Base-by-base conservation (phyloP, 2,113 vertebrate species). In the Pteruthius melanotis region DNA sequence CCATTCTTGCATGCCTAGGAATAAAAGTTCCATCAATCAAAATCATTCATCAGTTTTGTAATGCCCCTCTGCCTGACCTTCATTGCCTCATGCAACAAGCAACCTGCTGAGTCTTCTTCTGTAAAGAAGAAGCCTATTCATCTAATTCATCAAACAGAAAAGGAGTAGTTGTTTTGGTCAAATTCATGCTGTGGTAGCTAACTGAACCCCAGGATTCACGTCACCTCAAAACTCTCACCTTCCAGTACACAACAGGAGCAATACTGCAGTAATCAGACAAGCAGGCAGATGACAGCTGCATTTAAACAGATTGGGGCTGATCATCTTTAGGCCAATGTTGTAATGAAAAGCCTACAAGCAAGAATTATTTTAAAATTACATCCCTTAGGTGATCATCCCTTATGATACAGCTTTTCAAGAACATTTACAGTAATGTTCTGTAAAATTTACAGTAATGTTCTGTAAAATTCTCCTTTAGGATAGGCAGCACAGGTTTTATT, bases 11-110 rank as follows among this genome's bases (percentile, higher is more conserved):
- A 64, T 81, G 82, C 71, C 72, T 76, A 83, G 24, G 64, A 94
- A 88, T 94, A 87, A 90, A 91, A 93, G 84, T 75, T 83, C 82
- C 66, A 85, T 83, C 78, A 82, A 45, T 72, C 79, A 85, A 85
- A 90, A 83, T 54, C 4, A 83, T 83, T 85, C 33, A 70, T 56
- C 33, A 52, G 50, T 86, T 93, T 83, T 88, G 47, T 80, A 90
- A 83, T 19, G 59, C 39, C 81, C 42, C 27, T 95, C 27, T 12
- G 8, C 70, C 61, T 93, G 85, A 91, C 85, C 75, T 83, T 77
- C 60, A 60, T 3, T 75, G 69, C 81, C 24, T 83, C 56, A 44
- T 6, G 17, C 33, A 83, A 74, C 57, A 83, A 69, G 54, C 16
- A 76, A 61, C 39, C 28, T 82, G 66, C 65, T 69, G 56, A 79